phyloP scores from a whole-genome alignment of 2,888 invertebrate species.

The Xestia sexstrigata region DNA sequence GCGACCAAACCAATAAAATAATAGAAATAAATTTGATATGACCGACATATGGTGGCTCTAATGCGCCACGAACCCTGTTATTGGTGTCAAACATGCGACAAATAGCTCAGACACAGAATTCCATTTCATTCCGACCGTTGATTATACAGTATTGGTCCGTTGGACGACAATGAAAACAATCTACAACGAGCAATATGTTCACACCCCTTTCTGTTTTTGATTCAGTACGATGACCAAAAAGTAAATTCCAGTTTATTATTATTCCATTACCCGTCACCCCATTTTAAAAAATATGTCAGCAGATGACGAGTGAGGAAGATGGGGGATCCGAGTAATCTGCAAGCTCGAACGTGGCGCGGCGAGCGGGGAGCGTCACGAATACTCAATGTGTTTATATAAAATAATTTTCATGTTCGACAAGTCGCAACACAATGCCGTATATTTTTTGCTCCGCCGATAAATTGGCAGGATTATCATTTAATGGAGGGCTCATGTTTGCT shows the following conservation, averaged over 20 bases:
- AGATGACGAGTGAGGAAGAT: slow-evolving; percentile 86
- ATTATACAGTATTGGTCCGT: slow-evolving; percentile 89
- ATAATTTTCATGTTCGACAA: slow-evolving; percentile 91
- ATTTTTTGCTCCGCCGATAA: slow-evolving; percentile 89
- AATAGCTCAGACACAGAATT: slow-evolving; percentile 86
- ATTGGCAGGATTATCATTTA: slow-evolving; percentile 91
- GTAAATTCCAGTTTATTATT: slow-evolving; percentile 91
- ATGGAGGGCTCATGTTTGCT: slow-evolving; percentile 90
- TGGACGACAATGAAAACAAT: slow-evolving; percentile 87
- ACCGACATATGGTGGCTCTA: slow-evolving; percentile 90
- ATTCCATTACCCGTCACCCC: slow-evolving; percentile 89
- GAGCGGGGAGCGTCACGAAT: slow-evolving; percentile 83
- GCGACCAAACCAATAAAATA: slow-evolving; percentile 89
- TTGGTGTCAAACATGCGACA: slow-evolving; percentile 91
- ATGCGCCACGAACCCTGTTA: slow-evolving; percentile 89
- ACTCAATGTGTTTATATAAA: slow-evolving; percentile 91
- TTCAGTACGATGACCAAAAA: slow-evolving; percentile 89
- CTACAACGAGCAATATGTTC: slow-evolving; percentile 88
- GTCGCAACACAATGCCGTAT: slow-evolving; percentile 87
- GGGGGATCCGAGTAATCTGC: slow-evolving; percentile 83
- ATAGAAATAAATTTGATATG: slow-evolving; percentile 91
- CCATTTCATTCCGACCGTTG: slow-evolving; percentile 88
- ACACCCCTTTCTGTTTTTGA: slow-evolving; percentile 90
- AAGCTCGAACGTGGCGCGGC: slow-evolving; percentile 54
- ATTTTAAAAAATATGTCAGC: slow-evolving; percentile 90